Evolutionary conservation across 2,797 vertebrate species (phyloP), one percentile per base, ranked within the genome.

Genomic region (Thamnophis elegans): DNA sequence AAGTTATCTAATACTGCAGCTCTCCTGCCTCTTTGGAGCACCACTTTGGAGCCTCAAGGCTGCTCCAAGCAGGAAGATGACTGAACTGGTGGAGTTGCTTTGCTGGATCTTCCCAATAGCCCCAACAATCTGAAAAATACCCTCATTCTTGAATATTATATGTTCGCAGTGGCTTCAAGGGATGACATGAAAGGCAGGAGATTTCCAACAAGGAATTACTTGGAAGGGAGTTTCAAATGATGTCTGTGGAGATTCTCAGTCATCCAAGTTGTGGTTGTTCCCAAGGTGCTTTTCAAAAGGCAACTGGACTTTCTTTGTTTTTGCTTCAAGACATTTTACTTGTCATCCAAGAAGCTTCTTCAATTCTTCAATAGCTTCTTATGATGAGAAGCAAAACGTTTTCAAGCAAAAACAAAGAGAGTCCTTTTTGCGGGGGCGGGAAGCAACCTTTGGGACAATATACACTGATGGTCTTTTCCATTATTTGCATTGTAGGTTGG

Each of bases 11-110:
- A 62, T 12, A 13, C 26, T 65, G 28, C 28, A 65, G 28, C 22
- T 4, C 62, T 59, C 12, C 0, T 0, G 62, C 4, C 12, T n/a
- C 62, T 5, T 28, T 4, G 25, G 11, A 28, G 26, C 1, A 11
- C 60, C 4, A 62, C 11, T 28, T 28, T 28, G 12, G 26, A 60
- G 26, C 62, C 28, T n/a, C 1, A 28, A 65, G 28, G 62, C 28
- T 12, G 1, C 62, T 65, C 62, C 62, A n/a, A 65, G 28, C 62
- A 13, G 62, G 62, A n/a, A n/a, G 62, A 65, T n/a, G 62, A 12
- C 60, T 65, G 60, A 65, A 28, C 28, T n/a, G 62, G 62, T 11
- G 26, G 28, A 28, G 11, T 28, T 65, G 26, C 60, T 65, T 0
- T 28, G 28, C 11, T 65, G 60, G 60, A 28, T 28, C 26, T 65